These are phyloP conservation scores for Petrosia ficiformis DNA, from an alignment of 37 sponge, comb jelly and placozoan species.

Conservation along the genomic window DNA sequence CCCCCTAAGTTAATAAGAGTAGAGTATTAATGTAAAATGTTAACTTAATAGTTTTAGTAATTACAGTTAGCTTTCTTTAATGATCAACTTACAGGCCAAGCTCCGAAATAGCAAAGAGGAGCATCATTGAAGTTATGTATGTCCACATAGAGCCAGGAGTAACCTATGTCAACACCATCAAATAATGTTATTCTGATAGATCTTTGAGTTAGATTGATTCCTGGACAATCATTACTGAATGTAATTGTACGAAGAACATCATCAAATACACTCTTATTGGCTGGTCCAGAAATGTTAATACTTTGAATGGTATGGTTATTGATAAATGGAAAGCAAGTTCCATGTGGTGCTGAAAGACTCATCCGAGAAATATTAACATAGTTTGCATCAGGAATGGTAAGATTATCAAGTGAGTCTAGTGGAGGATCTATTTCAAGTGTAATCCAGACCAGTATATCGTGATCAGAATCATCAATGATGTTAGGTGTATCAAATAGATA, in stretches of 20 bases:
- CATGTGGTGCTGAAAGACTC: neutral
- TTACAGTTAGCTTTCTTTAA: neutral
- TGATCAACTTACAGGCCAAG: constrained; percentile 13
- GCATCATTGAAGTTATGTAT: constrained; percentile 46
- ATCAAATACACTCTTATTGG: constrained; percentile 11
- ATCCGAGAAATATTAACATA: neutral
- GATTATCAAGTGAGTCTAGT: neutral
- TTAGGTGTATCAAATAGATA: constrained; percentile 7
- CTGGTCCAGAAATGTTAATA: constrained; percentile 32
- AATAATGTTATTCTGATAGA: constrained; percentile 28
- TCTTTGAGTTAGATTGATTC: constrained; percentile 3
- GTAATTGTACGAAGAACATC: constrained; percentile 27
- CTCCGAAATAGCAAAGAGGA: constrained; percentile 53
- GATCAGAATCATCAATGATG: constrained; percentile 23
- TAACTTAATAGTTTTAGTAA: too few relatives aligned
- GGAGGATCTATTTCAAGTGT: neutral
- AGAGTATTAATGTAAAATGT: too few relatives aligned
- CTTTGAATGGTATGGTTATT: neutral
- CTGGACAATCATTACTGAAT: constrained; percentile 37
- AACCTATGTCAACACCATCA: constrained; percentile 33
- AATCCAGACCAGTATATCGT: neutral
- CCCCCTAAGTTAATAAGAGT: constrained; percentile 13
- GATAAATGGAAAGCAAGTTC: neutral
- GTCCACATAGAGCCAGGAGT: neutral
- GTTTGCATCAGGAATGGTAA: neutral